Evolutionary conservation across 2,113 vertebrate species (phyloP).

Genomic region (Gasterosteus aculeatus): DNA sequence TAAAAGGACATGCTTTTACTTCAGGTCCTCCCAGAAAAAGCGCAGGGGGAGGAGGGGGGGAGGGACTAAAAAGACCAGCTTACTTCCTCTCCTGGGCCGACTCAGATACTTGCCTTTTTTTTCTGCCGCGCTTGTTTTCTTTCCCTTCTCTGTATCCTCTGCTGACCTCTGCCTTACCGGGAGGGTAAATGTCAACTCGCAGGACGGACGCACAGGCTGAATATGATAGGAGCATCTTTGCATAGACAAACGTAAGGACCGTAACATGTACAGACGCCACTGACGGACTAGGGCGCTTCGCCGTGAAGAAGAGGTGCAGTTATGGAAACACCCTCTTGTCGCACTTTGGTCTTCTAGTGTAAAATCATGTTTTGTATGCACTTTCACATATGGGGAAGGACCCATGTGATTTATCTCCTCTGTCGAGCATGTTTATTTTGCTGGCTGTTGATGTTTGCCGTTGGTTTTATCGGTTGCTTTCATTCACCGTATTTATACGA

Average conservation of each 20-base stretch:
- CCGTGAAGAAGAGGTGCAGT: conserved; percentile 39
- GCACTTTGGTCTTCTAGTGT: conserved; percentile 72
- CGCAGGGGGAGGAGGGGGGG: not conserved
- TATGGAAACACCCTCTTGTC: conserved; percentile 54
- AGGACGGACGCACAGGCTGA: conserved; percentile 50
- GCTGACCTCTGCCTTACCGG: conserved; percentile 76
- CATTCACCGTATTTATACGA: conserved; percentile 64
- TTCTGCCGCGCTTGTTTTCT: conserved; percentile 44
- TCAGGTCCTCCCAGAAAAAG: conserved; percentile 49
- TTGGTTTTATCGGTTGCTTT: conserved; percentile 60
- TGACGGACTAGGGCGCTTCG: conserved; percentile 40
- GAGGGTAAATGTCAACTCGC: conserved; percentile 54
- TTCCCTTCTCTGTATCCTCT: conserved; percentile 59
- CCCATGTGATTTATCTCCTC: conserved; percentile 60
- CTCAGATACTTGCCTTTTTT: conserved; percentile 70
- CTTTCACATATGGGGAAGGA: conserved; percentile 63
- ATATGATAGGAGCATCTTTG: conserved; percentile 42
- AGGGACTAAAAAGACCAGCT: conserved; percentile 45
- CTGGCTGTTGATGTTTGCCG: conserved; percentile 67
- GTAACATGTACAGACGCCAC: conserved; percentile 69
- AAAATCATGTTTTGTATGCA: conserved; percentile 64
- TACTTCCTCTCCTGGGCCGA: conserved; percentile 64
- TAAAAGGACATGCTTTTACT: conserved; percentile 47
- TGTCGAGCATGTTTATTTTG: conserved; percentile 74
- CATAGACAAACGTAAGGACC: conserved; percentile 55